Evolutionary conservation across 2,797 vertebrate species (phyloP), one percentile per base, ranked within the genome.

Genomic region (Liasis olivaceus): DNA sequence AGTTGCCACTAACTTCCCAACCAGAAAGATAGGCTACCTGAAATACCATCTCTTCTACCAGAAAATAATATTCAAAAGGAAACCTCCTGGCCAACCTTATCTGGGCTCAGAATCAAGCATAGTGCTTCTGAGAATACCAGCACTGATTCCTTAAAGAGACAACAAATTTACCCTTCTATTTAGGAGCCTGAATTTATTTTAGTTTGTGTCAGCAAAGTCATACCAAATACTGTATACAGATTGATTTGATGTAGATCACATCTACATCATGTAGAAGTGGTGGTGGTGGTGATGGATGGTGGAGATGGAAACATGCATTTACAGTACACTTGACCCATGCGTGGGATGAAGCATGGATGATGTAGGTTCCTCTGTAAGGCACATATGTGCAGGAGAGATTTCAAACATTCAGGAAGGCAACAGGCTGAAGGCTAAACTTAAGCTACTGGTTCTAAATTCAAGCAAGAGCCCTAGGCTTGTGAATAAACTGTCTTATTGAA

Each of bases 291-390:
- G 59, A 94, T 92, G 31, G 69, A 77, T 42, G 94, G 26, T 36
- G 54, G 58, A 91, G 92, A 90, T 64, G 72, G 72, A 72, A 63
- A 72, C 24, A 28, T 4, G 92, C 91, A 93, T 95, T 95, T 93
- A 94, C 95, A 96, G 86, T 91, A 93, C 95, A 95, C 96, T 97
- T 96, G 95, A 26, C 89, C 89, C 93, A 92, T 88, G 31, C 47
- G 63, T 89, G 94, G 56, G 90, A 95, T 64, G 60, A n/a, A 63
- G 42, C 47, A 28, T 4, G 81, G 95, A 95, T 4, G 94, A 84
- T 94, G 93, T 85, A 90, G 93, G 90, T 88, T 96, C 54, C 94
- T 77, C 91, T 72, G 88, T 95, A 93, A 96, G 96, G 95, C 95
- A 95, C 93, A 12, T 22, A 85, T 14, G 58, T 93, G 63, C 64